These are phyloP conservation scores for Microcebus tavaratra DNA, from an alignment of 2,113 vertebrate species.

Conservation along the genomic window DNA sequence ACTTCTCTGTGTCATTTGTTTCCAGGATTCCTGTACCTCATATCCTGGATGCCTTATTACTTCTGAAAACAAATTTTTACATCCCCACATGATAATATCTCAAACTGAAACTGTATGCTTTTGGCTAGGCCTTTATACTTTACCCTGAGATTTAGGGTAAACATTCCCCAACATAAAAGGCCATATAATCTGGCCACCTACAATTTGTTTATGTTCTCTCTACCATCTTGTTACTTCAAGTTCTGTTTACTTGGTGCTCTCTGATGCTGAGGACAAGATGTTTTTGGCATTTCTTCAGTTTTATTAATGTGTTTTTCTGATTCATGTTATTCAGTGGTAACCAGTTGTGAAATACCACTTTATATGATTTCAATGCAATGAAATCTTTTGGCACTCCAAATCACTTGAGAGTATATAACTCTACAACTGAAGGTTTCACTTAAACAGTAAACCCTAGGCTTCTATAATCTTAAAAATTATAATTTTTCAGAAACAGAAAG, in stretches of 20 bases:
- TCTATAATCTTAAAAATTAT: not conserved
- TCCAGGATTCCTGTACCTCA: not conserved
- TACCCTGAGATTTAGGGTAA: not conserved
- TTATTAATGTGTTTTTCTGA: conserved; percentile 22
- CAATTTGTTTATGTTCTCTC: not conserved
- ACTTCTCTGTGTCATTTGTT: not conserved
- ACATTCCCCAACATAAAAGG: not conserved
- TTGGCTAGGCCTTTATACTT: not conserved
- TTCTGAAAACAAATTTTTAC: not conserved
- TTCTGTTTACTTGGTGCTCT: not conserved
- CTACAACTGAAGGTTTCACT: not conserved
- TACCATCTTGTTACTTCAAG: not conserved
- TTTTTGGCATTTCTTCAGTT: not conserved
- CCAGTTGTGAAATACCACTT: not conserved
- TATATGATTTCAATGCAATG: not conserved
- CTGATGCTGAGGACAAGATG: not conserved
- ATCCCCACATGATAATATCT: not conserved
- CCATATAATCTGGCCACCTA: not conserved
- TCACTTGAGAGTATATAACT: not conserved
- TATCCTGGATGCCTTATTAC: not conserved
- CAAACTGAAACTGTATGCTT: not conserved
- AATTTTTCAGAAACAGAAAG: not conserved
- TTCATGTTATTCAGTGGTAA: not conserved
- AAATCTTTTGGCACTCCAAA: not conserved
- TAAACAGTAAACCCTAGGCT: not conserved